These are phyloP conservation scores for Conistra vaccinii DNA, from an alignment of 2,888 invertebrate genomes.

Conservation along the genomic window DNA sequence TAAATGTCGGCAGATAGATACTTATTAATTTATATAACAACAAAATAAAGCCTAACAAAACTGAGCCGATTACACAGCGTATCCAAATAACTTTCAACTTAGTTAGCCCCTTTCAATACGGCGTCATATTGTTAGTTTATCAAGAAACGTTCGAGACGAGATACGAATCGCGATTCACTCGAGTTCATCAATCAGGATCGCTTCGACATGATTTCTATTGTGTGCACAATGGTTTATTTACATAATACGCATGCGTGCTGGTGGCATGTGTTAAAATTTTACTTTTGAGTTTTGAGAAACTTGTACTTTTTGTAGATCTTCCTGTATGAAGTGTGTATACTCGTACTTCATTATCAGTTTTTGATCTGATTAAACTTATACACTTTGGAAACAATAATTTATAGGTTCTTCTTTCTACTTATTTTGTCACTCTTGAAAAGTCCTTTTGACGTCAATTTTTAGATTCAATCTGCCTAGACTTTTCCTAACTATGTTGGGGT, in stretches of 20 bases:
- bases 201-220: slow-evolving; percentile 83
- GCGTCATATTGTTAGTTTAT: slow-evolving; percentile 73
- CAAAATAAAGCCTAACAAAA: slow-evolving; percentile 25
- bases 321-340: neutral
- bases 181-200: slow-evolving; percentile 87
- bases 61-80: slow-evolving; percentile 53
- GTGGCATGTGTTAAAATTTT: slow-evolving; percentile 73
- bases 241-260: slow-evolving; percentile 82
- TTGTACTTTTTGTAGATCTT: slow-evolving; percentile 24
- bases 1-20: too few relatives aligned
- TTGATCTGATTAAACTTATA: too few relatives aligned
- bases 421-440: too few relatives aligned
- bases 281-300: slow-evolving; percentile 3
- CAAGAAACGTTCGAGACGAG: slow-evolving; percentile 68
- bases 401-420: too few relatives aligned
- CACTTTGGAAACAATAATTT: too few relatives aligned
- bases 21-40: slow-evolving; percentile 8
- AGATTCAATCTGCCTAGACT: too few relatives aligned
- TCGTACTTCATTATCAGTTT: neutral
- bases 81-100: slow-evolving; percentile 60
- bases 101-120: slow-evolving; percentile 69
- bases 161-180: slow-evolving; percentile 73
- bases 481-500: too few relatives aligned
- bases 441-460: too few relatives aligned
- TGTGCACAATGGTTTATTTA: slow-evolving; percentile 79